These are phyloP conservation scores for Holocentrus rufus DNA, from an alignment of 2,797 vertebrate species.

Conservation along the genomic window DNA sequence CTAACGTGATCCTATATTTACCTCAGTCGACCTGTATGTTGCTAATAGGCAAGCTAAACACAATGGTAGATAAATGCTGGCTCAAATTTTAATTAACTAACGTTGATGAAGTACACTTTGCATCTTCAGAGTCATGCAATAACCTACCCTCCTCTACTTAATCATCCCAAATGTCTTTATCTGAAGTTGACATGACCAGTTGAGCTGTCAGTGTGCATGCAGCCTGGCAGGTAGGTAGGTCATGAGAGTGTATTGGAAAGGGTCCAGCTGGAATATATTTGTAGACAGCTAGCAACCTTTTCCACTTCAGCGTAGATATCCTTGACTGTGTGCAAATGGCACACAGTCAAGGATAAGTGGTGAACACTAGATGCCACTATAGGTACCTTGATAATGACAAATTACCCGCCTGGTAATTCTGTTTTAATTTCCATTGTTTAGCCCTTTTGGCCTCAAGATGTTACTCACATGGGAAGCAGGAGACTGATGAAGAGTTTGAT, in stretches of 20 bases:
- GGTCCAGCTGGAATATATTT: slow-evolving; percentile 44
- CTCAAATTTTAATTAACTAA: no score
- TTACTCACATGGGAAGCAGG: slow-evolving; percentile 92
- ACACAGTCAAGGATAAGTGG: not conserved
- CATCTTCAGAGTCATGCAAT: no score
- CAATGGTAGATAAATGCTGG: no score
- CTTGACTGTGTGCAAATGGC: slow-evolving; percentile 8
- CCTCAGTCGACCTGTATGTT: not conserved
- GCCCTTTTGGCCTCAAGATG: slow-evolving; percentile 84
- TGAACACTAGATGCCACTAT: slow-evolving; percentile 4
- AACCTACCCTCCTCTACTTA: no score
- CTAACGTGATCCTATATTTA: no score
- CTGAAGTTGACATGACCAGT: no score
- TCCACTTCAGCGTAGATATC: slow-evolving; percentile 3
- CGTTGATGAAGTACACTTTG: no score
- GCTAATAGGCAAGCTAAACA: not conserved
- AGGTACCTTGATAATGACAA: not conserved
- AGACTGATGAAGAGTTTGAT: slow-evolving; percentile 98
- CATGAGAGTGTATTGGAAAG: slow-evolving; percentile 35
- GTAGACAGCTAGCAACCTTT: slow-evolving; percentile 14
- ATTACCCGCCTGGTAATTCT: not conserved
- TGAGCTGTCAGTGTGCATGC: not conserved
- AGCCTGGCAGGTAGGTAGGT: slow-evolving; percentile 26
- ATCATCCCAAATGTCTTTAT: not conserved
- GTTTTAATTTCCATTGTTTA: slow-evolving; percentile 46